Evolutionary conservation across 2,888 invertebrate species (phyloP).

Genomic region (Macaria liturata): DNA sequence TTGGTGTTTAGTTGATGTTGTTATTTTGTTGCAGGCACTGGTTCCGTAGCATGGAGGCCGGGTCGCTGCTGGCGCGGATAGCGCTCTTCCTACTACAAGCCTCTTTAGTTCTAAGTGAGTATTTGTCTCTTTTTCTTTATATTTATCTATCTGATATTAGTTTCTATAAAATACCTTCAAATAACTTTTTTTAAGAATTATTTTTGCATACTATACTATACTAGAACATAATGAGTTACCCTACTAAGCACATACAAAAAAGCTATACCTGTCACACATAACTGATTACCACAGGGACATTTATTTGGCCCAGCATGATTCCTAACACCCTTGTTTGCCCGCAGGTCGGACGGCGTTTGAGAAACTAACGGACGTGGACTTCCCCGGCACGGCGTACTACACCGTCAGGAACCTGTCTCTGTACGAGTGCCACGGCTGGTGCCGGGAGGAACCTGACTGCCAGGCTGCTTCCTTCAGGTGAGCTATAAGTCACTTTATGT

Average conservation of each 20-base stretch:
- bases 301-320: no score
- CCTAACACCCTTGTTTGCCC: neutral
- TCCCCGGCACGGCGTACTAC: slow-evolving; percentile 95
- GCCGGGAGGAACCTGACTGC: slow-evolving; percentile 95
- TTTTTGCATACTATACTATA: no score
- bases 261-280: no score
- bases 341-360: slow-evolving; percentile 94
- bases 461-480: slow-evolving; percentile 94
- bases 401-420: slow-evolving; percentile 95
- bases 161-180: no score
- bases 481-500: neutral
- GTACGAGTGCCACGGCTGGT: slow-evolving; percentile 98
- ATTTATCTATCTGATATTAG: no score
- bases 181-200: no score
- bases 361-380: slow-evolving; percentile 96
- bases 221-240: no score
- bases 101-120: slow-evolving; percentile 69
- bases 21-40: slow-evolving; percentile 53
- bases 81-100: slow-evolving; percentile 69
- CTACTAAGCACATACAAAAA: no score
- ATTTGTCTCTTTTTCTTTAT: neutral
- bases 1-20: no score
- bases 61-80: slow-evolving; percentile 72
- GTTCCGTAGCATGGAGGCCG: slow-evolving; percentile 64
- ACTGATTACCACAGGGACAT: no score